Percentiles rank a stretch among this genome's conserved stretches.
phyloP scores from a whole-genome alignment of 2,888 invertebrate genomes.

The Nineta flava region DNA sequence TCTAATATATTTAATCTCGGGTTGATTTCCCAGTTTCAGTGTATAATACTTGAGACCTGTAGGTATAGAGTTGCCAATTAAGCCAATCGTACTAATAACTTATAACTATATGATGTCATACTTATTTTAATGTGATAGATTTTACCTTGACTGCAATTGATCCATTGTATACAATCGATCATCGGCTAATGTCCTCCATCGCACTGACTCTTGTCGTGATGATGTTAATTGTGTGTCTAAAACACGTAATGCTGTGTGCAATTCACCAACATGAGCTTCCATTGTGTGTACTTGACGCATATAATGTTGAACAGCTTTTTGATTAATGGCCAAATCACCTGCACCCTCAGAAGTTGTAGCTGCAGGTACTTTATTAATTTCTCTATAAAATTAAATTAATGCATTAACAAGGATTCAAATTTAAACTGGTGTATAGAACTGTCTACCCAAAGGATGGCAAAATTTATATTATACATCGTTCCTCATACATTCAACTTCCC shows the following conservation, averaged over 20 bases:
- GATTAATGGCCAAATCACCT: constrained; percentile 16
- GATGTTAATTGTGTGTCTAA: constrained; percentile 35
- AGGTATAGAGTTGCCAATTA: too few species aligned
- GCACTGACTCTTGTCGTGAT: constrained; percentile 34
- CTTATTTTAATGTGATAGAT: too few species aligned
- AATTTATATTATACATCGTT: too few species aligned
- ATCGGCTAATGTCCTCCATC: constrained; percentile 51
- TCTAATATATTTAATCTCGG: too few species aligned
- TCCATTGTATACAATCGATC: constrained; percentile 52
- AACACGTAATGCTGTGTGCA: constrained; percentile 31
- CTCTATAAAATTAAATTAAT: constrained; percentile 4
- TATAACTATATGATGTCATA: too few species aligned
- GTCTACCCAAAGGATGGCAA: too few species aligned
- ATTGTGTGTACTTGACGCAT: constrained; percentile 30
- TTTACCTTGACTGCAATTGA: constrained; percentile 22
- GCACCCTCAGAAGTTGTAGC: constrained; percentile 8
- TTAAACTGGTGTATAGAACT: too few species aligned
- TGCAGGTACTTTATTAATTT: constrained; percentile 5
- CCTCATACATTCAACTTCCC: too few species aligned
- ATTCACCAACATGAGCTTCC: constrained; percentile 36
- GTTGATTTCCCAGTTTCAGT: too few species aligned
- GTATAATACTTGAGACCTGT: too few species aligned
- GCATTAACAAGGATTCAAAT: too few species aligned
- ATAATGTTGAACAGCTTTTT: constrained; percentile 24
- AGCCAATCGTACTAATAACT: too few species aligned